Base-by-base conservation (phyloP, 1,140 invertebrate genomes). In the Triops cancriformis region DNA sequence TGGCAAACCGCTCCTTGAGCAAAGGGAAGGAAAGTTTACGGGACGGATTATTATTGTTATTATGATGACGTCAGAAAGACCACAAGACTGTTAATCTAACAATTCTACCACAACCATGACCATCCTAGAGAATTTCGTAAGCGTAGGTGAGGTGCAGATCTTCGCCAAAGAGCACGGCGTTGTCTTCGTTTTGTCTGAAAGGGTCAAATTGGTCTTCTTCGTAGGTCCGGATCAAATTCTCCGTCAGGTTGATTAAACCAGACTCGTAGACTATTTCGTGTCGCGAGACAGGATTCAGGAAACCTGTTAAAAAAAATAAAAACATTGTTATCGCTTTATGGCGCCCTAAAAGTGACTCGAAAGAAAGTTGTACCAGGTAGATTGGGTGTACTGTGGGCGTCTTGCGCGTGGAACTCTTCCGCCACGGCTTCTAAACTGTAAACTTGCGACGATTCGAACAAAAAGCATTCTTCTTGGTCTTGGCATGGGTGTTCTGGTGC, bases 191-290 rank as follows among this genome's bases (percentile, higher is more conserved):
- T 12, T 73, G 41, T 41, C 72, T n/a, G 26, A 78, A 78, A 11
- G 73, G 64, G 27, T 78, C 77, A 26, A 78, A 78, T 28, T 78
- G 77, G 27, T 74, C 72, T 23, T 78, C 64, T 26, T 73, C 73
- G 41, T 73, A 41, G n/a, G 74, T 73, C 26, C 74, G 27, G n/a
- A 73, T 73, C 23, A 78, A 74, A 41, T 73, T 73, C 73, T 78
- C 77, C 37, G 37, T 14, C 37, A 78, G 27, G 10, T 72, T 45
- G 26, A 73, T 31, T 31, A 86, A 81, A 11, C 88, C 88, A 78
- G 87, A 89, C 81, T 89, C 88, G 79, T 88, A 86, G 1, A 88
- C 87, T 0, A 88, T 85, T 37, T 87, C 85, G 80, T 89, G 86
- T 81, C 88, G 88, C 1, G 87, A 85, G 11, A 89, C 85, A 75